Evolutionary conservation across 2,888 invertebrate genomes (phyloP).

Genomic region (Anagyrus pseudococci): DNA sequence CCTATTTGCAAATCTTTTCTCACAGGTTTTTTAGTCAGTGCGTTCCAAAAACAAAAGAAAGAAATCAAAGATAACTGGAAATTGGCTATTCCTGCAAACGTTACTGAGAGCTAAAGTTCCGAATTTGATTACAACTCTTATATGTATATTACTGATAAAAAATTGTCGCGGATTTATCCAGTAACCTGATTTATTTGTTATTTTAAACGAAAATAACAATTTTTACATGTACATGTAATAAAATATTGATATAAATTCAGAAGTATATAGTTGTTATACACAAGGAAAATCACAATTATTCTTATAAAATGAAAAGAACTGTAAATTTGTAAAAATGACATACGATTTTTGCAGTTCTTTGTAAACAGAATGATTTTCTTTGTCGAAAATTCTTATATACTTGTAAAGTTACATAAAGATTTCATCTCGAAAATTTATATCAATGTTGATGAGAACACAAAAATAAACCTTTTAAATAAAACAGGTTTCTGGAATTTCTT

Average conservation of each 20-base stretch:
- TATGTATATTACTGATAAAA: slow-evolving; percentile 22
- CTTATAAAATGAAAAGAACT: slow-evolving; percentile 18
- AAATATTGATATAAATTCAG: neutral
- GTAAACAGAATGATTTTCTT: slow-evolving; percentile 15
- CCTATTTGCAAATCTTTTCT: slow-evolving; percentile 27
- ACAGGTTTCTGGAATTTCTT: slow-evolving; percentile 13
- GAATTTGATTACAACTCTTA: slow-evolving; percentile 6
- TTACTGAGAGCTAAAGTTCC: neutral
- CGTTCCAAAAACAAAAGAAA: neutral
- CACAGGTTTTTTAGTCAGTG: slow-evolving; percentile 11
- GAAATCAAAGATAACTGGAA: neutral
- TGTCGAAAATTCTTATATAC: slow-evolving; percentile 1
- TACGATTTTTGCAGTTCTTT: slow-evolving; percentile 25
- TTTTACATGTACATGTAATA: neutral
- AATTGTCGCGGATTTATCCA: slow-evolving; percentile 10
- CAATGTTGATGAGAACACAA: neutral
- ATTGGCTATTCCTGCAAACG: slow-evolving; percentile 18
- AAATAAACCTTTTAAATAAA: slow-evolving; percentile 6
- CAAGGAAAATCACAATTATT: slow-evolving; percentile 11
- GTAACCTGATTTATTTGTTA: slow-evolving; percentile 16
- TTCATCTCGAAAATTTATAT: slow-evolving; percentile 2
- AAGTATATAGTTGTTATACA: neutral
- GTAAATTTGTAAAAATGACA: slow-evolving; percentile 15
- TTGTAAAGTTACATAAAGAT: slow-evolving; percentile 2
- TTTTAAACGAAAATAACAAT: slow-evolving; percentile 5